Base-by-base conservation (phyloP, 2,797 vertebrate species). In the Malacoraja senta region DNA sequence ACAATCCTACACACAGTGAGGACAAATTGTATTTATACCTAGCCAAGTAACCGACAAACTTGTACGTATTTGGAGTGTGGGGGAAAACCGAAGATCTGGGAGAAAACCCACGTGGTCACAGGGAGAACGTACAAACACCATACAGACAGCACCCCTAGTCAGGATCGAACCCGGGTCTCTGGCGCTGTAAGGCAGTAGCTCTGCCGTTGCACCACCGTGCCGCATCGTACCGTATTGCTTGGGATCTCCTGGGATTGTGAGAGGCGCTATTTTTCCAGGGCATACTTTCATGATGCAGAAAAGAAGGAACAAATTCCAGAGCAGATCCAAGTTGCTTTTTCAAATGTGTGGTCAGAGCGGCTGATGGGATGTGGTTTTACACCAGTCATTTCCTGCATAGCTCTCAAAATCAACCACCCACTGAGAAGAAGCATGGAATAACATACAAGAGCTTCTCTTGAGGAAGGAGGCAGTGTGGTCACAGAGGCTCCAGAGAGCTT, bases 311-410 rank as follows among this genome's bases (percentile, higher is more conserved):
- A 29, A 58, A 58, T 61, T 58, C 24, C 80, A 83, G 44, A 29
- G 80, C 24, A 83, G 44, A 58, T 12, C 80, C 24, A 58, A 29
- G 79, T 81, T 58, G 24, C 15, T 8, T 17, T 53, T 88, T 65
- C 84, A 88, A 65, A 29, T 88, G 61, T 86, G 83, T 88, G 84
- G 84, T 88, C 84, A 61, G 29, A 32, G 61, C 8, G 17, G 84
- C 13, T 65, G 84, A 88, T 88, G 61, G 58, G 84, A 88, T 65
- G 84, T 88, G 84, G 61, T 32, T 88, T 88, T 88, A 88, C 84
- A 65, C 61, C 61, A 88, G 84, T 65, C 61, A 88, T 21, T 88
- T 84, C 53, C 53, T 61, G 58, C 53, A 61, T 58, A 26, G 29
- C 84, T 88, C 61, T 8, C 29, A 88, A 17, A 65, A 29, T 63